Base-by-base conservation (phyloP, 2,113 vertebrate genomes). In the Ancistrus triradiatus region DNA sequence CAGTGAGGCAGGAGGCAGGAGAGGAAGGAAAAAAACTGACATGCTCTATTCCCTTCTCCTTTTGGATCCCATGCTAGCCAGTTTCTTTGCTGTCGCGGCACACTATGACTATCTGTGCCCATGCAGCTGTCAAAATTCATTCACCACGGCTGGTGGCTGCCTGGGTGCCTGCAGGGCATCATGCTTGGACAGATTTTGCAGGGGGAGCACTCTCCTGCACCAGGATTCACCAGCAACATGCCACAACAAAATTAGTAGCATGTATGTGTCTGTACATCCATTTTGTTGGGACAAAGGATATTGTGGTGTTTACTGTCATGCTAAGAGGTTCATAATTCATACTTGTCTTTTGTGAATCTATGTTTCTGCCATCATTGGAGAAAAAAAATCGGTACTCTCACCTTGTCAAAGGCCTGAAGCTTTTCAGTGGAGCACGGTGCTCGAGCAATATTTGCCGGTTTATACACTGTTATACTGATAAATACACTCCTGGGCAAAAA, bases 71-170 rank as follows among this genome's bases (percentile, higher is more conserved):
- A 31, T 44, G 21, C 58, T 33, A 15, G 14, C 44, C 43, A 60
- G 68, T 52, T 69, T 52, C 63, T 65, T 63, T 76, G 74, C 80
- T 79, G 83, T 74, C 47, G 21, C 44, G 40, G 80, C 77, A 78
- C 77, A 82, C 78, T 81, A 73, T 73, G 53, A 80, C 76, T 81
- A 79, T 81, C 69, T 79, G 74, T 73, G 68, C 66, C 75, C 75
- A 49, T 78, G 80, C 79, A 85, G 74, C 84, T 82, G 78, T 84
- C 80, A 72, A 80, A 78, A 81, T 84, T 81, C 77, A 81, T 81
- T 82, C 59, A 76, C 65, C 15, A 63, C 46, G 67, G 74, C 73
- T 73, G 68, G 60, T 42, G 53, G 59, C 48, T 52, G 70, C 67
- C 72, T 66, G 17, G 69, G 66, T 69, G 72, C 44, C 50, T 5